Evolutionary conservation across 2,888 invertebrate genomes (phyloP), one percentile per base, ranked within the genome.

Genomic region (Camponotus fellah): DNA sequence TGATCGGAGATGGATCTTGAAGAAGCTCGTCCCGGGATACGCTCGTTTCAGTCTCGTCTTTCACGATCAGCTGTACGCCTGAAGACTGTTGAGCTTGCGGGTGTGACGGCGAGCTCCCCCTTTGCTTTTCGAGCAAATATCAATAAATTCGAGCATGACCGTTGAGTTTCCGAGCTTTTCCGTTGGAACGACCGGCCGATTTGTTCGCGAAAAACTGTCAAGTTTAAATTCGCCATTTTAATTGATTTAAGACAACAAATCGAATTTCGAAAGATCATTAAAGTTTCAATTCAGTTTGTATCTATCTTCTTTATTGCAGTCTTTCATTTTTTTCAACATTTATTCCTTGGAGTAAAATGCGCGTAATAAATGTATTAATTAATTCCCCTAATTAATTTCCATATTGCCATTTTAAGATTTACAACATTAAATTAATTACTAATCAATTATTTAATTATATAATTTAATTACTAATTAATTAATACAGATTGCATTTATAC

Each of bases 141-240:
- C 94, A 93, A 94, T 94, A 94, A 93, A 93, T 92, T 89, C 91
- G 94, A 92, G 94, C 94, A 93, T 93, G 94, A 90, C 83, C 86
- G 71, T 69, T 90, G 87, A 60, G 85, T 43, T 64, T 43, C 43
- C 56, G 32, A 32, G 68, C 9, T 80, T 46, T 87, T 86, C 90
- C 86, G 69, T 77, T 87, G 75, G 85, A 34, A 74, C 66, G 9
- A 14, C 8, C 53, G 10, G 8, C 34, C 68, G 26, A 90, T 85
- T 88, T 79, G 89, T 34, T 65, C 66, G 2, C 14, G n/a, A 58
- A 26, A 0, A 64, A 49, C 21, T 6, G 8, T 9, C 9, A 3
- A 17, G 3, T 26, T 14, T 0, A 62, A 56, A 10, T 21, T 17
- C 43, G 21, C n/a, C 58, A 26, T 53, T 12, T 65, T 9, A 9